Conservation (phyloP, 2,113 vertebrate species). For the Neodon shergylaensis region DNA sequence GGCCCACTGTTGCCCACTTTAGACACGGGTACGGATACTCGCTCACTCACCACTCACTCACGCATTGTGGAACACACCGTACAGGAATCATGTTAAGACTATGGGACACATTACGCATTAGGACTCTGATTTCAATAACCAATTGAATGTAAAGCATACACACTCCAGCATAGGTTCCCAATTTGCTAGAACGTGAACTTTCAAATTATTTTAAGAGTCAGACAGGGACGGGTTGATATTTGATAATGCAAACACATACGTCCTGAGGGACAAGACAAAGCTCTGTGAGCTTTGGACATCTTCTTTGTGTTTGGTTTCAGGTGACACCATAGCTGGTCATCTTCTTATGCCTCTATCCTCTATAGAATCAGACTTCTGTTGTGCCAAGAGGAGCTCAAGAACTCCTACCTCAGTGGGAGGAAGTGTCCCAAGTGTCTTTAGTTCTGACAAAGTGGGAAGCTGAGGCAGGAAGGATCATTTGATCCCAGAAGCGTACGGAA, state of each 20-base stretch:
- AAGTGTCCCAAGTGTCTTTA: background rate
- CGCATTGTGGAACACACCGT: background rate
- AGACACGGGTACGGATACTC: accelerated
- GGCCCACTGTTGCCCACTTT: too few relatives aligned
- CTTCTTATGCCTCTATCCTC: background rate
- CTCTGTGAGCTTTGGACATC: background rate
- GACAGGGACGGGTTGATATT: background rate
- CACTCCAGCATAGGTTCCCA: background rate
- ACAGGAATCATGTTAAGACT: background rate
- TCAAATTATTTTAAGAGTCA: conserved; percentile 23
- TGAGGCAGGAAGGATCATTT: background rate
- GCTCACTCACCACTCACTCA: background rate
- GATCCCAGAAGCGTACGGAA: background rate
- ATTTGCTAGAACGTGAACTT: background rate
- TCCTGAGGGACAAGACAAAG: background rate
- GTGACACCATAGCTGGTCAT: background rate
- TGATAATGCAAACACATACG: background rate
- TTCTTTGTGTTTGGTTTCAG: background rate
- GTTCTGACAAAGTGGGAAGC: background rate
- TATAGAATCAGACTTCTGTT: background rate
- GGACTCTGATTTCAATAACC: background rate
- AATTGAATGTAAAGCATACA: background rate
- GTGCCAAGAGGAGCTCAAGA: background rate
- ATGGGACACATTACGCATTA: background rate
- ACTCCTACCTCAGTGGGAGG: background rate